phyloP scores from a whole-genome alignment of 1,140 invertebrate genomes.

The Drosophila tani region DNA sequence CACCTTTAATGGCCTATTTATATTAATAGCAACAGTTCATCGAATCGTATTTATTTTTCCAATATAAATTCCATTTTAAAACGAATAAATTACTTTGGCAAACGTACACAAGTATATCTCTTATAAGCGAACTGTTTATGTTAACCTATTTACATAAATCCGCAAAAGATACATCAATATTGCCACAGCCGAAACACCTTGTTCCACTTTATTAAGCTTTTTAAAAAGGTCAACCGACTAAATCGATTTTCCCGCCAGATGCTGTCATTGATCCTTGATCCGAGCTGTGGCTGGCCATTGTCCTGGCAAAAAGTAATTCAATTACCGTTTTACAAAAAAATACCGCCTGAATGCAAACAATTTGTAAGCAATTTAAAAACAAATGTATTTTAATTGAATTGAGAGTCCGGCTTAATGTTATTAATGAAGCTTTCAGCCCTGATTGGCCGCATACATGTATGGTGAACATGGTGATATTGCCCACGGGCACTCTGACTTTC shows the following conservation, averaged over 20 bases:
- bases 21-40: conserved; percentile 4
- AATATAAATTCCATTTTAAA: neutral
- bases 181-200: conserved; percentile 1
- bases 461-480: neutral
- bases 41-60: neutral
- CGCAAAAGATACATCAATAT: conserved; percentile 13
- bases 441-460: conserved; percentile 25
- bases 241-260: conserved; percentile 42
- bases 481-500: neutral
- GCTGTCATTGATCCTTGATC: conserved; percentile 50
- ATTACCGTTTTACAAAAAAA: conserved; percentile 60
- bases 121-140: neutral
- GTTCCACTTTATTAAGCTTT: conserved; percentile 3
- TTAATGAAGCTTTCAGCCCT: conserved; percentile 55
- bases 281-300: conserved; percentile 39
- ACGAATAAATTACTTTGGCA: conserved; percentile 4
- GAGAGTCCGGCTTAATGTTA: conserved; percentile 57
- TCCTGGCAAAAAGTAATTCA: conserved; percentile 66
- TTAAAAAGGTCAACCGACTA: conserved; percentile 19
- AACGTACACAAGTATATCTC: neutral
- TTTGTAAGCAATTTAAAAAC: conserved; percentile 71
- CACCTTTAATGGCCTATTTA: neutral
- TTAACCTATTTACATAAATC: conserved; percentile 22
- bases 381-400: conserved; percentile 74
- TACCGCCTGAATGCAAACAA: conserved; percentile 51